phyloP scores from a whole-genome alignment of 2,888 invertebrate species.

The Syrphus vitripennis region DNA sequence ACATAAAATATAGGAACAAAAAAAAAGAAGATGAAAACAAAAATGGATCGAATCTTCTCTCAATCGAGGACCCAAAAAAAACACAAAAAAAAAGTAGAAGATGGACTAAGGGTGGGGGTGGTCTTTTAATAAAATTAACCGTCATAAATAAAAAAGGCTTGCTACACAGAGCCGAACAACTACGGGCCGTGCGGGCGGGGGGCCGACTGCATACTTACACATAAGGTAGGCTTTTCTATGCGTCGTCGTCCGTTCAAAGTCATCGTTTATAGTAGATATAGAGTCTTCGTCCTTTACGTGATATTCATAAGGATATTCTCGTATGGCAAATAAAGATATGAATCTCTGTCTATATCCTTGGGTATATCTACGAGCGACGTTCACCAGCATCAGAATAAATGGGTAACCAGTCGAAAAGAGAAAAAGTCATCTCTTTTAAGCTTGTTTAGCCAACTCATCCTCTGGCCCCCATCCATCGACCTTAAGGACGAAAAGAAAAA shows the following conservation, averaged over 20 bases:
- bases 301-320: conserved; percentile 71
- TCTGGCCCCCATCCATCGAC: not conserved
- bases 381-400: conserved; percentile 31
- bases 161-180: conserved; percentile 29
- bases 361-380: not conserved
- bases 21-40: conserved; percentile 30
- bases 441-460: conserved; percentile 27
- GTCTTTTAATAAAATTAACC: conserved; percentile 72
- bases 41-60: conserved; percentile 56
- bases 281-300: conserved; percentile 51
- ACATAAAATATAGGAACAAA: conserved; percentile 62
- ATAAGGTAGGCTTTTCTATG: conserved; percentile 56
- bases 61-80: conserved; percentile 42
- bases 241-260: not conserved
- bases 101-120: conserved; percentile 12
- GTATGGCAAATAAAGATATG: conserved; percentile 71
- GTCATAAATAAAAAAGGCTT: conserved; percentile 71
- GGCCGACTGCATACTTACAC: conserved; percentile 16
- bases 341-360: conserved; percentile 55
- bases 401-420: conserved; percentile 45
- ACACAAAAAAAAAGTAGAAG: conserved; percentile 3
- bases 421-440: conserved; percentile 50
- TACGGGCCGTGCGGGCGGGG: not conserved
- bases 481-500: conserved; percentile 3
- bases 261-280: not conserved